phyloP scores from a whole-genome alignment of 2,113 vertebrate species.

The Chamaea fasciata region DNA sequence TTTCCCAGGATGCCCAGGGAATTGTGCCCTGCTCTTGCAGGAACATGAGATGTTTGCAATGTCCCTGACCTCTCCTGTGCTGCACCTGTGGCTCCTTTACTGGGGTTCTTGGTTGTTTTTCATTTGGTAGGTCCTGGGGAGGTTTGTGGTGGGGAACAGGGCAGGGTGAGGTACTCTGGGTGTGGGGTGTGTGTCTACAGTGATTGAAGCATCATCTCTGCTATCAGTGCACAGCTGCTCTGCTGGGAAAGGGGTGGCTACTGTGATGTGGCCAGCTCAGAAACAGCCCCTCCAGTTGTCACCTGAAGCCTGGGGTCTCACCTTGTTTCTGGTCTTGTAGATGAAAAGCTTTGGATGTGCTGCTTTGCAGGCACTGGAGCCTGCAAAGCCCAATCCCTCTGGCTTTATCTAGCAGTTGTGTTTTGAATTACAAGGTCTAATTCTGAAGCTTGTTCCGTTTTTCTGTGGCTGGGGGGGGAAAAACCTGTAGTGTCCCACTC shows the following conservation, averaged over 20 bases:
- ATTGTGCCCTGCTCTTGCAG: background rate
- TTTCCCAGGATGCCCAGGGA: background rate
- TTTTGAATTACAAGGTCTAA: background rate
- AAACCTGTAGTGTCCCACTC: background rate
- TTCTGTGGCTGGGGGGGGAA: background rate
- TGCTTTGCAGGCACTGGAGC: background rate
- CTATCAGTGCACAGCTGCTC: background rate
- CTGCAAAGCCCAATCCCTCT: background rate
- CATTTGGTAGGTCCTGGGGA: background rate
- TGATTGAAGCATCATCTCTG: background rate
- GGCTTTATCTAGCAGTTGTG: background rate
- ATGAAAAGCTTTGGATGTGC: background rate
- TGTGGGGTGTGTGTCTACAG: rapidly evolving
- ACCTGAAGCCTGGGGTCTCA: background rate
- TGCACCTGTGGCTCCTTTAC: background rate
- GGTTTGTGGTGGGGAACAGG: background rate
- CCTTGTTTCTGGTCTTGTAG: background rate
- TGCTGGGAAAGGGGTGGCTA: background rate
- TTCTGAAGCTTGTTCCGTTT: background rate
- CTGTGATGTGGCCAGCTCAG: rapidly evolving
- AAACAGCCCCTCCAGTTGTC: background rate
- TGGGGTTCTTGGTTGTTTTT: background rate
- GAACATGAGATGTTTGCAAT: background rate
- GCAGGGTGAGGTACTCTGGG: background rate
- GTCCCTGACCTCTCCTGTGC: background rate